Evolutionary conservation across 2,113 vertebrate species (phyloP).

Genomic region (Labrus mixtus): DNA sequence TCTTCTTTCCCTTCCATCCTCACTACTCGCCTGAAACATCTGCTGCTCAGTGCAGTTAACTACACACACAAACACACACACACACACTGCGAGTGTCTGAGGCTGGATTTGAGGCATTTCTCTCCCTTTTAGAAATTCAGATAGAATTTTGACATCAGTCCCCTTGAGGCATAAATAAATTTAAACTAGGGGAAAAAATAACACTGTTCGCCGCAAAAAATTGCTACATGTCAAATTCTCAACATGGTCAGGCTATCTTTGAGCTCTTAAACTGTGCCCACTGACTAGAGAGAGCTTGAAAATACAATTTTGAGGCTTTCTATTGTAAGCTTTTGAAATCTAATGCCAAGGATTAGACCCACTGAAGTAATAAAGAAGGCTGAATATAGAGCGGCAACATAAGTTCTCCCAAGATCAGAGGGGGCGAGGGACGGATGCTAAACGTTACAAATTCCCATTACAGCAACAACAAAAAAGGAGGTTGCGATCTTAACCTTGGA

Average conservation of each 20-base stretch:
- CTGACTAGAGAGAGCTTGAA: constrained; percentile 7
- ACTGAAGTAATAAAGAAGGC: constrained; percentile 53
- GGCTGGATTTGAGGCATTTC: constrained; percentile 11
- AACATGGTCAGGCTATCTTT: background rate
- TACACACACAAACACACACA: constrained; percentile 6
- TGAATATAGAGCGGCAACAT: constrained; percentile 27
- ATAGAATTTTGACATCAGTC: background rate
- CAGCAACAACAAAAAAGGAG: constrained; percentile 26
- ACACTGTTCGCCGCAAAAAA: background rate
- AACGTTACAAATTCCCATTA: constrained; percentile 44
- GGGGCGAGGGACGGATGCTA: constrained; percentile 21
- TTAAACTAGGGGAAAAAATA: constrained; percentile 10
- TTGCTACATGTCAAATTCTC: background rate
- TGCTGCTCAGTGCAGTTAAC: constrained; percentile 33
- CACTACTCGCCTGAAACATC: constrained; percentile 37
- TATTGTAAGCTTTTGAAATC: constrained; percentile 46
- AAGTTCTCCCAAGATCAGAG: constrained; percentile 39
- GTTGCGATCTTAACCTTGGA: constrained; percentile 54
- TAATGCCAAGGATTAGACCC: constrained; percentile 50
- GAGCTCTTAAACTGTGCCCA: background rate
- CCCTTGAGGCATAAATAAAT: background rate
- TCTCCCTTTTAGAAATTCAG: background rate
- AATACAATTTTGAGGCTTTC: constrained; percentile 28
- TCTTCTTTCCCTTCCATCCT: constrained; percentile 14
- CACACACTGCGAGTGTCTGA: background rate